Evolutionary conservation across 2,888 invertebrate species (phyloP), one percentile per base, ranked within the genome.

Genomic region (Cheilosia vulpina): DNA sequence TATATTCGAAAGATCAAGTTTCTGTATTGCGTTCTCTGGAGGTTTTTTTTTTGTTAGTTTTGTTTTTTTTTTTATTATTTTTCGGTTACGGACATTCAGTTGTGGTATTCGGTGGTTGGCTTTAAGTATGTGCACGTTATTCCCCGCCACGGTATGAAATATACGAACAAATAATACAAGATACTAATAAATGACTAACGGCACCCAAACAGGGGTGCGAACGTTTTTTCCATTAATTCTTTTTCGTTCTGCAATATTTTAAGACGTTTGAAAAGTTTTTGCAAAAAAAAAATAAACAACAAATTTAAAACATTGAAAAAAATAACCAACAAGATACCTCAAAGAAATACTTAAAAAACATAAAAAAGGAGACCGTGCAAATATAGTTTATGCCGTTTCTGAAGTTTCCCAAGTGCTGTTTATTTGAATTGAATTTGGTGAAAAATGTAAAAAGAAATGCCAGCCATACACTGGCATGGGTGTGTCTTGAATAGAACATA

Each of bases 111-210:
- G 72, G 53, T 72, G 65, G 63, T 21, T 63, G 72, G 43, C 27
- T 62, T 24, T 31, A 72, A 72, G 72, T 53, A 62, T 73, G 73
- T 75, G 75, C 63, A 65, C 47, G 53, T 19, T 62, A 55, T 73
- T 63, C 53, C 52, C 62, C 72, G 73, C 73, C 63, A 71, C 71
- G 58, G 50, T 50, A 60, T 58, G 43, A 60, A 71, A 60, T 21
- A 52, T 11, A 50, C 52, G 52, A 60, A 72, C 19, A 60, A 71
- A 71, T 71, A 71, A 71, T 71, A 50, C 52, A 52, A 52, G n/a
- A 62, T 47, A 24, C 50, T 45, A 15, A 71, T 50, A 52, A 27
- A 71, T 60, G 71, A 60, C 24, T 24, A 58, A 71, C 38, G 50
- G 47, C 50, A 60, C 15, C 50, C 58, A 41, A 43, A 43, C 27